Base-by-base conservation (phyloP, 2,888 invertebrate genomes). In the Melieria crassipennis region DNA sequence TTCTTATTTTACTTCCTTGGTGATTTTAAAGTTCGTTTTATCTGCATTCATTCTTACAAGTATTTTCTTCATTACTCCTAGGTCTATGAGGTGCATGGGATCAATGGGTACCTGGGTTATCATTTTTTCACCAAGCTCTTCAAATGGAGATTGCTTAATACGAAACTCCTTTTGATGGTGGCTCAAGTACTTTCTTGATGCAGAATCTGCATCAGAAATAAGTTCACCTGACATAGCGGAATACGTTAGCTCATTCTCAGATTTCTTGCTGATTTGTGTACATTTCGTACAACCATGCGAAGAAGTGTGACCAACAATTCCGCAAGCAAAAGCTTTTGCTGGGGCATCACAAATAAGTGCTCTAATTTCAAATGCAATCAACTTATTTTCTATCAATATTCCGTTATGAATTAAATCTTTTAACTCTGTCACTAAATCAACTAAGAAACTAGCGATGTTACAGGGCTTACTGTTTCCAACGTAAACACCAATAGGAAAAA, bases 401-500 rank as follows among this genome's bases (percentile, higher is more conserved):
- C 67, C 16, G 43, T 57, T 71, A 57, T 30, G n/a, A 61, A 46
- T 47, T 68, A 68, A 66, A 47, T 50, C 11, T 61, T 61, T 52
- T 16, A 66, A 45, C 57, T 68, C 68, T 16, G 47, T 52, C 10
- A 61, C 13, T 45, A 69, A 69, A 60, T 56, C 62, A 58, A 46
- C 50, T 48, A 55, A 45, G 16, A 62, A 69, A 61, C 48, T 60
- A 62, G 52, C 42, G 43, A 65, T 46, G 30, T 46, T 57, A 45
- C 7, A 11, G 45, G 63, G 62, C 63, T 69, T 69, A 63, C 61
- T 69, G 11, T 63, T 63, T 61, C 69, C 69, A 56, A 69, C 61
- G 13, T 69, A 68, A 60, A 50, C 60, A 60, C 50, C 68, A 68
- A 68, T 68, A 68, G 68, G 68, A 61, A 68, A 13, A 61, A 47